Evolutionary conservation across 2,888 invertebrate genomes (phyloP), one percentile per base, ranked within the genome.

Genomic region (Leucozona laternaria): DNA sequence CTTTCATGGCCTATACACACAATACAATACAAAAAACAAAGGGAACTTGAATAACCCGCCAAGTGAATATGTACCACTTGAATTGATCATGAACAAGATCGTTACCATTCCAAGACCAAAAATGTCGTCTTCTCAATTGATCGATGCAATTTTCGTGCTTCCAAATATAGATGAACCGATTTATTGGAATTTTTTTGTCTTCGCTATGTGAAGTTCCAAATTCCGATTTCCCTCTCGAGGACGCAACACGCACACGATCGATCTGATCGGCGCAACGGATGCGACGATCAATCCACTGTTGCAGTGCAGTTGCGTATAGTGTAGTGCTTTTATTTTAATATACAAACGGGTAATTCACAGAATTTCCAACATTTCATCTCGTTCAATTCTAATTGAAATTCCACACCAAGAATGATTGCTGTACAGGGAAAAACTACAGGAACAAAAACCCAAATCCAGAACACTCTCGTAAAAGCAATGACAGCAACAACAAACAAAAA

Each of bases 361-460:
- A 86, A 86, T 73, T 82, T 78, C 5, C 78, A 40, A 66, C 86
- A 86, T 86, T 82, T 75, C 75, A 78, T 81, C 86, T 86, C 86
- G 86, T 86, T 75, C 86, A 48, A 70, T 82, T 86, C 86, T 86
- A 86, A 86, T 86, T 86, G 86, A 86, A 86, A 86, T 86, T 86
- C 86, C 82, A 86, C 86, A 86, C 86, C 75, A 75, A 79, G 75
- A 79, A 82, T 86, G 86, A 86, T 86, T 86, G 82, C 82, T 79
- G 86, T 43, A 71, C 71, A 31, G 81, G 70, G 81, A 58, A 40
- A 77, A 77, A 40, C 60, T 66, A 28, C 10, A 64, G 28, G n/a
- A 17, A 45, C 10, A 71, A 86, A 78, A 78, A 50, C 45, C 15
- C 25, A 60, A 43, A 62, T 45, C 73, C 10, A 50, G 22, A 68